Evolutionary conservation across 2,888 invertebrate species (phyloP), one percentile per base, ranked within the genome.

Genomic region (Strigamia maritima): DNA sequence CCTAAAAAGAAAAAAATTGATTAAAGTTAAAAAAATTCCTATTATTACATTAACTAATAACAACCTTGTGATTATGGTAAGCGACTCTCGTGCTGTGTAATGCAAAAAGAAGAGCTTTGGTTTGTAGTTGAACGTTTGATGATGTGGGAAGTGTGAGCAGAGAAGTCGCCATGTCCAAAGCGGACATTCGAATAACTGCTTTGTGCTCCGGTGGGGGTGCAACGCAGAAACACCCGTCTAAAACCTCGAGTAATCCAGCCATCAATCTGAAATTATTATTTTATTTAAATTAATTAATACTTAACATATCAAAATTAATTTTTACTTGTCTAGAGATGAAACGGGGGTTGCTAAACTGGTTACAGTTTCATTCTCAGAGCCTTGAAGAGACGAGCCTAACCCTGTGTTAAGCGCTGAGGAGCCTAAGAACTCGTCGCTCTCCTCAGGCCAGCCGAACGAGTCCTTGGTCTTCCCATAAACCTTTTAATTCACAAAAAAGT

Each of bases 371-470:
- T 81, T 81, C 7, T 81, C 79, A 8, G 79, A 75, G 3, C 65
- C 40, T n/a, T 80, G 81, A 12, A 38, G 14, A 12, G 44, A 12
- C n/a, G 78, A 19, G 35, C 75, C 35, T 14, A 75, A 24, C n/a
- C 49, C 38, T 1, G 28, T 65, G 19, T 76, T 78, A 0, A 79
- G 40, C 24, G 81, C 79, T 10, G 81, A 81, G 44, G 80, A 40
- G 44, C 79, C 79, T n/a, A 82, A 40, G 44, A 88, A 86, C 81
- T 97, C 97, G 83, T 97, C 97, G 10, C 90, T 91, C 84, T 98
- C 97, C 85, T 98, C 97, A 0, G 97, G 97, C 98, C 97, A 98
- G 65, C 97, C 97, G 84, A 98, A 97, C 0, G 92, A 90, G 85
- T 97, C 97, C 86, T 98, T 98, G 0, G 94, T 94, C 87, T 96